Conservation (phyloP, 2,113 vertebrate genomes). For the Myrmophylax atrothorax region DNA sequence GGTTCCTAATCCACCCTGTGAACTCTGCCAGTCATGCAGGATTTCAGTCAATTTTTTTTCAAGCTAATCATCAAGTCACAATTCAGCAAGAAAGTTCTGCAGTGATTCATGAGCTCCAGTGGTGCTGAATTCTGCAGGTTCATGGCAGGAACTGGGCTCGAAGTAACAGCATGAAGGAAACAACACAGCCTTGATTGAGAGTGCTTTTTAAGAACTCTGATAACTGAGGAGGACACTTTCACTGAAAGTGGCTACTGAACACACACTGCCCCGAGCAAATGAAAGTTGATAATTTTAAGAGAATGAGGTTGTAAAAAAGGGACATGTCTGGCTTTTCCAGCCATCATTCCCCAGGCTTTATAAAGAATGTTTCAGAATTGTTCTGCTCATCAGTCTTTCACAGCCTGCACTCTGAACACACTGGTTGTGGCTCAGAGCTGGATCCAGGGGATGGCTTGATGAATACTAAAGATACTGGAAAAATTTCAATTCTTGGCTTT, state of each 20-base stretch:
- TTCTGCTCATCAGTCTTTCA: neutral
- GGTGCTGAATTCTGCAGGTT: neutral
- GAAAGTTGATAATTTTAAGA: neutral
- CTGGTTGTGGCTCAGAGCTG: neutral
- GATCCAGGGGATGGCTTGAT: neutral
- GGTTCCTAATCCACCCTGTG: neutral
- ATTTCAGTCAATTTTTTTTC: neutral
- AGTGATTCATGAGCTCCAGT: neutral
- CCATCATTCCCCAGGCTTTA: neutral
- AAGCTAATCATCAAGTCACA: neutral
- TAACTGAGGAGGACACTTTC: neutral
- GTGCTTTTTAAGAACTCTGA: neutral
- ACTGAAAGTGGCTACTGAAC: neutral
- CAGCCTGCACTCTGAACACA: neutral
- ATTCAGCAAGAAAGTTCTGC: neutral
- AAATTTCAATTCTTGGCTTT: neutral
- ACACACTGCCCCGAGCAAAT: neutral
- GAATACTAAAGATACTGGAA: neutral
- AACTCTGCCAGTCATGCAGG: neutral
- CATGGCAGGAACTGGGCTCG: neutral
- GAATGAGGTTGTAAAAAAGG: neutral
- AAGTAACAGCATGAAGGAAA: neutral
- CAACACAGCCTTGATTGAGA: neutral
- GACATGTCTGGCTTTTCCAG: neutral
- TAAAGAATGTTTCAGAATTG: neutral